Conservation (phyloP, 2,888 invertebrate species). For the Ennomos erosarius region DNA sequence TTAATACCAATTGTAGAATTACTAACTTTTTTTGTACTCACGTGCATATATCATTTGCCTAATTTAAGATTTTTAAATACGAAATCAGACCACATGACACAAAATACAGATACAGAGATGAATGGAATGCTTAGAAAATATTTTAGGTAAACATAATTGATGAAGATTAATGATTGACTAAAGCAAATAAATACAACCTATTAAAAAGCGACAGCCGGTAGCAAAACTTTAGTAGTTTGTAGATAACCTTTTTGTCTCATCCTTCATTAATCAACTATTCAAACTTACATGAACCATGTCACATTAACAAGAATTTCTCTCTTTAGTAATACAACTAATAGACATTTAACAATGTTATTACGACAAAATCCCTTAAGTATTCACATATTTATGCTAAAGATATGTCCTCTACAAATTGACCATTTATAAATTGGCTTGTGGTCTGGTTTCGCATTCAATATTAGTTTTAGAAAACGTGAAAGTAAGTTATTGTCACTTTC, state of each 20-base stretch:
- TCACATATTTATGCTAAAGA: conserved; percentile 10
- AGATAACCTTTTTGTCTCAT: neutral
- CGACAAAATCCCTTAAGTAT: conserved; percentile 4
- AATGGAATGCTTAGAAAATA: conserved; percentile 18
- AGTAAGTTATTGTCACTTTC: conserved; percentile 40
- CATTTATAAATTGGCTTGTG: conserved; percentile 28
- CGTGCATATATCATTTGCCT: conserved; percentile 66
- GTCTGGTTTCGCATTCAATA: conserved; percentile 38
- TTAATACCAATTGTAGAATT: conserved; percentile 51
- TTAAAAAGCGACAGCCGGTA: neutral
- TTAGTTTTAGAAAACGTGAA: conserved; percentile 40
- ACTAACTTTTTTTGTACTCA: conserved; percentile 77
- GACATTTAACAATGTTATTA: neutral
- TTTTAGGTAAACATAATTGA: neutral
- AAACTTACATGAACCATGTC: neutral
- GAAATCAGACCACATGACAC: conserved; percentile 33
- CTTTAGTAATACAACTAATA: neutral
- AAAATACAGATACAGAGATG: conserved; percentile 2
- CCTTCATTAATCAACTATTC: conserved; percentile 10
- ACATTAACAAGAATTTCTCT: too few relatives aligned
- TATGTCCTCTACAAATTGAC: conserved; percentile 16
- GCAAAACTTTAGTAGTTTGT: conserved; percentile 1
- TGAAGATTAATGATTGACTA: neutral
- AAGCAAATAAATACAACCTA: conserved; percentile 9
- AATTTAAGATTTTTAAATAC: conserved; percentile 44